A percentile compares a stretch with the other conserved stretches of the same genome.
phyloP scores from a whole-genome alignment of 2,113 vertebrate species.

The Bolborhynchus lineola region DNA sequence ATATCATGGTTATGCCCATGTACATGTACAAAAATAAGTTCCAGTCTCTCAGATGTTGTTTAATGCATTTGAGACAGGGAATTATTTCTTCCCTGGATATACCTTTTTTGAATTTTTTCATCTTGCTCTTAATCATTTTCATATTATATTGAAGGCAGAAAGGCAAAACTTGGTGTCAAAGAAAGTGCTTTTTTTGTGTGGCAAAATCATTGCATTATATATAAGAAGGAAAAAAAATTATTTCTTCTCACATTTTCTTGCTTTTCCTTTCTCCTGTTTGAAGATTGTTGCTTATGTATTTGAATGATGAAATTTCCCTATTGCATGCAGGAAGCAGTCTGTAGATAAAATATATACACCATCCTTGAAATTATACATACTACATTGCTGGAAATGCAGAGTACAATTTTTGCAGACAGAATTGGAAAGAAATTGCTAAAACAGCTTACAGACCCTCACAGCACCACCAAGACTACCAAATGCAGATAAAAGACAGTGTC shows the following conservation, averaged over 20 bases:
- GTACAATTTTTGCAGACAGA: background rate
- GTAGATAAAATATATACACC: background rate
- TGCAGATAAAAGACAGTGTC: background rate
- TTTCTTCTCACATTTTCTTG: background rate
- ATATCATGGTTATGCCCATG: background rate
- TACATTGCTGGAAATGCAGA: slow-evolving; percentile 28
- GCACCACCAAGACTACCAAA: background rate
- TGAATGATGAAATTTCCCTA: background rate
- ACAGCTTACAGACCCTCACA: background rate
- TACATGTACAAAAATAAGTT: background rate
- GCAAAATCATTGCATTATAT: background rate
- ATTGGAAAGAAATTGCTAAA: slow-evolving; percentile 19
- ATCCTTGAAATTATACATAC: background rate
- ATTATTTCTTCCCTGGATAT: background rate
- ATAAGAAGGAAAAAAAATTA: background rate
- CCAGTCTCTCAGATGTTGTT: background rate
- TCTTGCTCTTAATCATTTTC: background rate
- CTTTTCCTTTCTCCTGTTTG: background rate
- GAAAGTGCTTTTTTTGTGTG: background rate
- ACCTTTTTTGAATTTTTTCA: background rate
- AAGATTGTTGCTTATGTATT: background rate
- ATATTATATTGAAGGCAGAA: background rate
- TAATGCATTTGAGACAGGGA: background rate
- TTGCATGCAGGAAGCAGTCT: background rate
- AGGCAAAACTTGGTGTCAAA: background rate